Evolutionary conservation across 2,113 vertebrate genomes (phyloP).

Genomic region (Phoxinus phoxinus): DNA sequence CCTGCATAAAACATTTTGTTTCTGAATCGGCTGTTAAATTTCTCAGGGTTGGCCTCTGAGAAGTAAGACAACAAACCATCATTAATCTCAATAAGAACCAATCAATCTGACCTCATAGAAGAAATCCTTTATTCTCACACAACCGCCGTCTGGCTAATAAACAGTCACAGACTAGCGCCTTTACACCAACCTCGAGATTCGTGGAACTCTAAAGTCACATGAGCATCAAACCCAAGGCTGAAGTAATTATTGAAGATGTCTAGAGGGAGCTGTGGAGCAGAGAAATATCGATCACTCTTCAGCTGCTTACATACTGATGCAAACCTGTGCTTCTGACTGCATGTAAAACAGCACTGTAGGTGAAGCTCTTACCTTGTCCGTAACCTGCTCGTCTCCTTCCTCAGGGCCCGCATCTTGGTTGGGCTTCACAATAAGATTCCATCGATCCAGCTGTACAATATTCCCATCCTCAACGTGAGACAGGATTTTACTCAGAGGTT

Average conservation of each 20-base stretch:
- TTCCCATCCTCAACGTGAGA: constrained; percentile 93
- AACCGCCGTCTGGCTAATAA: not conserved
- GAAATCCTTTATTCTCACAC: not conserved
- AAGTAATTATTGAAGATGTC: constrained; percentile 99
- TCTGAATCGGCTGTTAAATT: constrained; percentile 94
- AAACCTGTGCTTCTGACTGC: not conserved
- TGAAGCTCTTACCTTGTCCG: constrained; percentile 81
- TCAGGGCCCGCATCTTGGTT: constrained; percentile 77
- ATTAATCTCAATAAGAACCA: constrained; percentile 37
- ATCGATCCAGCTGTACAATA: constrained; percentile 92
- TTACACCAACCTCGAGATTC: constrained; percentile 89
- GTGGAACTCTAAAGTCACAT: constrained; percentile 94
- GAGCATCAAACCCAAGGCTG: constrained; percentile 94
- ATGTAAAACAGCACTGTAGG: constrained; percentile 1
- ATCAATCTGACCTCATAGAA: not conserved
- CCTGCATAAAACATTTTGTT: constrained; percentile 99
- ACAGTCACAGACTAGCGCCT: not conserved
- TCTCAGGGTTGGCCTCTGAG: constrained; percentile 95
- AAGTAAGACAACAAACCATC: constrained; percentile 1
- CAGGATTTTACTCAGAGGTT: constrained; percentile 94
- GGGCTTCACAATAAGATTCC: constrained; percentile 87
- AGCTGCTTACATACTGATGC: not conserved
- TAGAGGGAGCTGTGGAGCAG: constrained; percentile 82
- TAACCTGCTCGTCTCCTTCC: constrained; percentile 83
- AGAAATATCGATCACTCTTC: not conserved